Conservation (phyloP, 2,888 invertebrate genomes). For the Elegia similella region DNA sequence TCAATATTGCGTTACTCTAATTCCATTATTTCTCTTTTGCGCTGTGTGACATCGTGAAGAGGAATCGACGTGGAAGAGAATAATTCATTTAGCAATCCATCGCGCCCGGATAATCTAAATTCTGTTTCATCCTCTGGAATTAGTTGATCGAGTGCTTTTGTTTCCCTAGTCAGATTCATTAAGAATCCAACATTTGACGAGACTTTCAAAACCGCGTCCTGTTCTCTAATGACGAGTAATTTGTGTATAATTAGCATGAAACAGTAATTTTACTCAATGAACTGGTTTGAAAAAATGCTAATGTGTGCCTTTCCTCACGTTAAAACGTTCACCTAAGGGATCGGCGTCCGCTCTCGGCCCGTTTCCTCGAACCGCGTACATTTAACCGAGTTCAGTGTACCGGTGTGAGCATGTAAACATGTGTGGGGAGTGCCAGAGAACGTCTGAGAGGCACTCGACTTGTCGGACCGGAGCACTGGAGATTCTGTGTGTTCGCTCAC, state of each 20-base stretch:
- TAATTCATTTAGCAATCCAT: slow-evolving; percentile 14
- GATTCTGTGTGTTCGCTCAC: not conserved
- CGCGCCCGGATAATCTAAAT: not conserved
- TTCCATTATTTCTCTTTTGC: slow-evolving; percentile 37
- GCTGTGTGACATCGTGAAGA: slow-evolving; percentile 22
- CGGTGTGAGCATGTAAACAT: slow-evolving; percentile 52
- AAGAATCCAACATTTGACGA: not conserved
- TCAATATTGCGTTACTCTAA: slow-evolving; percentile 44
- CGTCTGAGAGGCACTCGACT: slow-evolving; percentile 21
- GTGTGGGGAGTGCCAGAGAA: slow-evolving; percentile 34
- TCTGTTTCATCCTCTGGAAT: not conserved
- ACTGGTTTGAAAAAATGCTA: slow-evolving; percentile 39
- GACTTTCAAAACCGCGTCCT: slow-evolving; percentile 18
- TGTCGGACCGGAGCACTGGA: not conserved
- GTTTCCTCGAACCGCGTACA: slow-evolving; percentile 64
- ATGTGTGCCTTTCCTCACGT: slow-evolving; percentile 39
- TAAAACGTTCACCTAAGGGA: slow-evolving; percentile 40
- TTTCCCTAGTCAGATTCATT: slow-evolving; percentile 11
- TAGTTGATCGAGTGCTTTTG: slow-evolving; percentile 4
- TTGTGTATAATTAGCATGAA: slow-evolving; percentile 32
- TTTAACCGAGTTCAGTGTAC: slow-evolving; percentile 71
- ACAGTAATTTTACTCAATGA: slow-evolving; percentile 38
- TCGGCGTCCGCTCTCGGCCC: slow-evolving; percentile 49
- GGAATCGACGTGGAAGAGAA: not conserved
- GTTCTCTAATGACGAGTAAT: slow-evolving; percentile 29